These are phyloP conservation scores for Torymus texanus DNA, from an alignment of 2,888 invertebrate species.

Conservation along the genomic window DNA sequence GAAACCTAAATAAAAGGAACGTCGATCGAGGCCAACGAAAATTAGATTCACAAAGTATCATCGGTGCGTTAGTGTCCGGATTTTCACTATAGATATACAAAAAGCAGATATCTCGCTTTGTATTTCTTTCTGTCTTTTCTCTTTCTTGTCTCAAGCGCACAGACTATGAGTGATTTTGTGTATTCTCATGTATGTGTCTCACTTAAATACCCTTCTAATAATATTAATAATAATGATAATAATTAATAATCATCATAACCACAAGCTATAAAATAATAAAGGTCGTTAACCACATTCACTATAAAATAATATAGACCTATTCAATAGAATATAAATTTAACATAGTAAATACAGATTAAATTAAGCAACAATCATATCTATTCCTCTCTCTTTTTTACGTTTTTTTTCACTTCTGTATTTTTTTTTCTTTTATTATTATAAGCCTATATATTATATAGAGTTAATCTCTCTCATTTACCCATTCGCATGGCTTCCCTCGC, in stretches of 20 bases:
- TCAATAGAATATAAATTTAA: conserved; percentile 73
- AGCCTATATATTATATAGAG: conserved; percentile 55
- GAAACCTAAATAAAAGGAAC: conserved; percentile 50
- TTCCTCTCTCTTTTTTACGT: conserved; percentile 53
- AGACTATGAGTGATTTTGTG: conserved; percentile 31
- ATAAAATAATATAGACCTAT: conserved; percentile 70
- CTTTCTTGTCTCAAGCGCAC: conserved; percentile 14
- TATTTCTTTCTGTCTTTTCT: conserved; percentile 49
- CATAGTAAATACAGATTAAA: conserved; percentile 74
- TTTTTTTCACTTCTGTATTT: conserved; percentile 37
- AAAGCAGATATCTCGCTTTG: conserved; percentile 46
- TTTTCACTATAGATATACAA: conserved; percentile 52
- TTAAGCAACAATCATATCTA: conserved; percentile 72
- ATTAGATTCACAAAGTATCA: conserved; percentile 43
- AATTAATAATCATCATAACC: conserved; percentile 56
- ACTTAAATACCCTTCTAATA: conserved; percentile 67
- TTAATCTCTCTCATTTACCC: conserved; percentile 54
- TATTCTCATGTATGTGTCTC: conserved; percentile 12
- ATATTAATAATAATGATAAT: conserved; percentile 58
- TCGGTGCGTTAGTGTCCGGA: conserved; percentile 36
- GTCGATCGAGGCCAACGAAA: conserved; percentile 54
- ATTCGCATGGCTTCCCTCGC: conserved; percentile 40
- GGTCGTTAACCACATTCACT: conserved; percentile 58
- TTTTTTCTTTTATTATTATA: conserved; percentile 44
- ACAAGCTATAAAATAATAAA: conserved; percentile 61